These are phyloP conservation scores for Zophobas morio DNA, from an alignment of 1,140 invertebrate species.

Conservation along the genomic window DNA sequence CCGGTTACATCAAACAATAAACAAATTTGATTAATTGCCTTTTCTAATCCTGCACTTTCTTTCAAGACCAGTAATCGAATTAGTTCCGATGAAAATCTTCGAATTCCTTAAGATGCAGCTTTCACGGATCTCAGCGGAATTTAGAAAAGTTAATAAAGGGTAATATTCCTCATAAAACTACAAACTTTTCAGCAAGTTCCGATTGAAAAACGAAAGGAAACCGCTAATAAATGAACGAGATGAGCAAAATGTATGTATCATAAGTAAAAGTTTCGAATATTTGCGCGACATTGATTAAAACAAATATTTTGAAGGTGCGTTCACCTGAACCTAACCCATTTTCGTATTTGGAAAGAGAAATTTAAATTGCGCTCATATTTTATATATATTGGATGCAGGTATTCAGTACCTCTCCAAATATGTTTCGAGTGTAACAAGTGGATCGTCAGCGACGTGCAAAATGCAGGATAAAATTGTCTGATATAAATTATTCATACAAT, in stretches of 20 bases:
- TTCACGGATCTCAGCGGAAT: background rate
- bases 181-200: background rate
- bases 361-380: constrained; percentile 6
- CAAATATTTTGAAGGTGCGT: constrained; percentile 14
- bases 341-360: constrained; percentile 10
- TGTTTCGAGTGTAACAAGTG: background rate
- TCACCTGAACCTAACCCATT: constrained; percentile 6
- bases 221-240: background rate
- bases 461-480: background rate
- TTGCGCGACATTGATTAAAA: background rate
- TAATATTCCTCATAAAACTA: background rate
- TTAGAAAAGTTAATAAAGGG: background rate
- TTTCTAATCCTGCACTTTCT: background rate
- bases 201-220: constrained; percentile 4
- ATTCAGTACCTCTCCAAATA: background rate
- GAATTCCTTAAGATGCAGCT: background rate
- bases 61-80: background rate
- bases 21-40: background rate
- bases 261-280: constrained; percentile 6
- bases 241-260: background rate
- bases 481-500: constrained; percentile 8
- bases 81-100: background rate
- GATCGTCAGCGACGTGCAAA: background rate
- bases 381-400: constrained; percentile 7
- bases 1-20: background rate